These are phyloP conservation scores for Strigamia transsilvanica DNA, from an alignment of 2,888 invertebrate genomes.

Conservation along the genomic window DNA sequence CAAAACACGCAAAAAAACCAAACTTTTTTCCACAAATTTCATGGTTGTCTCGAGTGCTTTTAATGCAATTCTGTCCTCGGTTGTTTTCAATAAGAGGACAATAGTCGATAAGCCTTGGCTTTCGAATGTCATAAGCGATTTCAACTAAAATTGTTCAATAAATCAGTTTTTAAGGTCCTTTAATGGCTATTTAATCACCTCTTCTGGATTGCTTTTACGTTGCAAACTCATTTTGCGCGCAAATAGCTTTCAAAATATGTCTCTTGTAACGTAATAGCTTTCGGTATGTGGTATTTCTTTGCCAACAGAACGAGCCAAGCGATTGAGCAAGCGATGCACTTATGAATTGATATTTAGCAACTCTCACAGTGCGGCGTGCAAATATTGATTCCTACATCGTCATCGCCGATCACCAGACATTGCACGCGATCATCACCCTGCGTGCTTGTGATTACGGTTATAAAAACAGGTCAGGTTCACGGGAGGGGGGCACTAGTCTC, in stretches of 20 bases:
- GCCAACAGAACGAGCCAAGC: too few species aligned
- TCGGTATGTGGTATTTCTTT: neutral
- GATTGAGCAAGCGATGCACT: neutral
- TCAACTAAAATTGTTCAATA: neutral
- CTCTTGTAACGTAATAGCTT: neutral
- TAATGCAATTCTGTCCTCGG: neutral
- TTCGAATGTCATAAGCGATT: constrained; percentile 16
- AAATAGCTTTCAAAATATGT: neutral
- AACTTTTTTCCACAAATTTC: constrained; percentile 38
- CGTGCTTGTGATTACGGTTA: too few species aligned
- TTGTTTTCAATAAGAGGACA: neutral
- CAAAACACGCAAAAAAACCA: neutral
- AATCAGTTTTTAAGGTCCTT: neutral
- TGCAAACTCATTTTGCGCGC: neutral
- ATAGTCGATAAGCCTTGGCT: neutral
- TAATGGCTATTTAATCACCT: neutral
- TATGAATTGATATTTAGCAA: neutral
- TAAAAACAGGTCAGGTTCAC: too few species aligned
- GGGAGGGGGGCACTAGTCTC: too few species aligned
- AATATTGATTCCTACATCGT: too few species aligned
- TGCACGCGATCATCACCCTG: too few species aligned
- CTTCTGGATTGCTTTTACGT: neutral
- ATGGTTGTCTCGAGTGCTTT: neutral
- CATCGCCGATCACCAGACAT: too few species aligned
- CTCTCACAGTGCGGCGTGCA: neutral